Conservation (phyloP, 2,888 invertebrate species). For the Eupithecia inturbata region DNA sequence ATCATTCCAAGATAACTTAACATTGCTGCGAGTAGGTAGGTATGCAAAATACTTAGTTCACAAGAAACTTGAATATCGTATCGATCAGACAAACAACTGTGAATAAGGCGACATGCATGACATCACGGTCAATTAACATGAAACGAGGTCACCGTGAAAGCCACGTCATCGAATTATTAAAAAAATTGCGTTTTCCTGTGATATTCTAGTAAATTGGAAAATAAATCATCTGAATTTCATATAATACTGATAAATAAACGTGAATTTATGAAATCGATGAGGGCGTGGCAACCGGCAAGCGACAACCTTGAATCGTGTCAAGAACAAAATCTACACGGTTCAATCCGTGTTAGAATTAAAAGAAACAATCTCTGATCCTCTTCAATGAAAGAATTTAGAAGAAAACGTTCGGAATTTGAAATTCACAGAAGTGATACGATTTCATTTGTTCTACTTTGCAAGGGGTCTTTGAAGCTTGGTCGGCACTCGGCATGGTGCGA, state of each 20-base stretch:
- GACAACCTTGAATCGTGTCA: constrained; percentile 48
- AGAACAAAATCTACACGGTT: constrained; percentile 26
- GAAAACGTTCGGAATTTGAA: constrained; percentile 15
- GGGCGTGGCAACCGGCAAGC: constrained; percentile 49
- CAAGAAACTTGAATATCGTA: neutral
- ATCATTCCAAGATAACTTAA: neutral
- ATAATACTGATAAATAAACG: neutral
- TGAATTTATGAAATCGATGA: constrained; percentile 33
- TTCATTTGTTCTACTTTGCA: neutral
- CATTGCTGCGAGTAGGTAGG: neutral
- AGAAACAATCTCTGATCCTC: neutral
- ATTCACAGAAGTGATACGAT: neutral
- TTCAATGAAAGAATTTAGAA: constrained; percentile 17
- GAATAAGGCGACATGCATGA: constrained; percentile 3
- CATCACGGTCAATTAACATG: neutral
- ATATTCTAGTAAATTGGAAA: neutral
- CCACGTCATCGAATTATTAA: constrained; percentile 3
- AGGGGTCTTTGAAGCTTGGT: constrained; percentile 31
- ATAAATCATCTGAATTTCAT: neutral
- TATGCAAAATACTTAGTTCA: neutral
- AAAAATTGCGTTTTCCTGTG: neutral
- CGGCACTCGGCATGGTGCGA: constrained; percentile 53
- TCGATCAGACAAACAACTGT: constrained; percentile 3
- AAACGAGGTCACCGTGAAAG: constrained; percentile 2
- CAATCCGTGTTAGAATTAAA: constrained; percentile 36